These are phyloP conservation scores for Tortricodes alternella DNA, from an alignment of 2,888 invertebrate species.

Conservation along the genomic window DNA sequence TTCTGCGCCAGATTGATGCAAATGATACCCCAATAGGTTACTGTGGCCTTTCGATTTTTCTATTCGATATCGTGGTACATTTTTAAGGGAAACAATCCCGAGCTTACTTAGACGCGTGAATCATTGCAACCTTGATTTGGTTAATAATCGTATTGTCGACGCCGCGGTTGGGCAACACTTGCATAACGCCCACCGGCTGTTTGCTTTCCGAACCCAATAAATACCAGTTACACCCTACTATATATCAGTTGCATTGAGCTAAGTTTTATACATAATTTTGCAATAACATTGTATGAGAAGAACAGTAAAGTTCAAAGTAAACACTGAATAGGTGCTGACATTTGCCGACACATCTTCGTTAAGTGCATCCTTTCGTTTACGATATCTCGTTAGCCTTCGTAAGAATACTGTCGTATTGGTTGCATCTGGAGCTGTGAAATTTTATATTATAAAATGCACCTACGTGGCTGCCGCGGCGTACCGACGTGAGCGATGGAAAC, in stretches of 20 bases:
- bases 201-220: conserved; percentile 51
- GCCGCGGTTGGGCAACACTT: conserved; percentile 51
- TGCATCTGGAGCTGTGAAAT: conserved; percentile 33
- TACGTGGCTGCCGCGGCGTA: conserved; percentile 55
- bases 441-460: conserved; percentile 27
- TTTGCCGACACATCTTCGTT: conserved; percentile 61
- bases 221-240: conserved; percentile 34
- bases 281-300: conserved; percentile 33
- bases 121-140: conserved; percentile 57
- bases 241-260: conserved; percentile 17
- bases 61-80: conserved; percentile 36
- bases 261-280: conserved; percentile 24
- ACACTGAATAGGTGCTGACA: conserved; percentile 59
- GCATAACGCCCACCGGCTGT: conserved; percentile 45
- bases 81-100: conserved; percentile 40
- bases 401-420: conserved; percentile 61
- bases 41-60: conserved; percentile 42
- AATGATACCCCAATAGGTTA: conserved; percentile 52
- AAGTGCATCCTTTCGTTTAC: conserved; percentile 70
- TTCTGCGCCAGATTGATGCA: conserved; percentile 42
- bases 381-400: conserved; percentile 67
- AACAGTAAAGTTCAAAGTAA: conserved; percentile 60
- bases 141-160: conserved; percentile 47
- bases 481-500: conserved; percentile 61
- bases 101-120: conserved; percentile 50